These are phyloP conservation scores for Himalopsyche phryganea DNA, from an alignment of 1,140 invertebrate genomes.

Conservation along the genomic window DNA sequence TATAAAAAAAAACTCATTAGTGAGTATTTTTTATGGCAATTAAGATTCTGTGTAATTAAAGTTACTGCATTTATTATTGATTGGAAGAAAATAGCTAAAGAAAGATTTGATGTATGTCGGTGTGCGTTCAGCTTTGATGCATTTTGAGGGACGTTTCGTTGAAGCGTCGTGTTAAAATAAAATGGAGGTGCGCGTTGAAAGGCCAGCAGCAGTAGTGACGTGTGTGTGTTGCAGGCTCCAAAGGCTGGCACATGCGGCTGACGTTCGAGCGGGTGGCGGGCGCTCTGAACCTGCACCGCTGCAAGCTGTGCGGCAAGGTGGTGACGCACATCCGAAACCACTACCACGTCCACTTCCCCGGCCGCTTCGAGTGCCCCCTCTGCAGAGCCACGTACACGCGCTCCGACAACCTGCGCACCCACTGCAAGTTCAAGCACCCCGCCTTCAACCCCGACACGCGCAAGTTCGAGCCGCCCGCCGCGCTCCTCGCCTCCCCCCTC, in stretches of 20 bases:
- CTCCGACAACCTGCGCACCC: constrained; percentile 82
- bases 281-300: constrained; percentile 83
- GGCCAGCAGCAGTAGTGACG: constrained; percentile 37
- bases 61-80: too few relatives aligned
- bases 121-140: too few relatives aligned
- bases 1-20: too few relatives aligned
- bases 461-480: constrained; percentile 66
- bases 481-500: constrained; percentile 44
- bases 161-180: too few relatives aligned
- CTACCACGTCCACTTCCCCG: constrained; percentile 86
- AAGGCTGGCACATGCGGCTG: constrained; percentile 87
- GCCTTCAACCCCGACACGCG: constrained; percentile 73
- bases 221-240: constrained; percentile 77
- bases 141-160: too few relatives aligned
- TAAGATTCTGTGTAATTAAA: too few relatives aligned
- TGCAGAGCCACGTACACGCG: constrained; percentile 82
- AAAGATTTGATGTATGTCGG: too few relatives aligned
- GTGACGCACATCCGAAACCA: constrained; percentile 88
- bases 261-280: constrained; percentile 85
- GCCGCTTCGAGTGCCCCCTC: constrained; percentile 81
- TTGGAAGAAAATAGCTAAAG: too few relatives aligned
- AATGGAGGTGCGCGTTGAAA: too few relatives aligned
- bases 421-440: constrained; percentile 86
- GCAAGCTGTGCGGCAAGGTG: constrained; percentile 87
- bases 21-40: too few relatives aligned